Base-by-base conservation (phyloP, 2,888 invertebrate species). In the Sepiola atlantica region DNA sequence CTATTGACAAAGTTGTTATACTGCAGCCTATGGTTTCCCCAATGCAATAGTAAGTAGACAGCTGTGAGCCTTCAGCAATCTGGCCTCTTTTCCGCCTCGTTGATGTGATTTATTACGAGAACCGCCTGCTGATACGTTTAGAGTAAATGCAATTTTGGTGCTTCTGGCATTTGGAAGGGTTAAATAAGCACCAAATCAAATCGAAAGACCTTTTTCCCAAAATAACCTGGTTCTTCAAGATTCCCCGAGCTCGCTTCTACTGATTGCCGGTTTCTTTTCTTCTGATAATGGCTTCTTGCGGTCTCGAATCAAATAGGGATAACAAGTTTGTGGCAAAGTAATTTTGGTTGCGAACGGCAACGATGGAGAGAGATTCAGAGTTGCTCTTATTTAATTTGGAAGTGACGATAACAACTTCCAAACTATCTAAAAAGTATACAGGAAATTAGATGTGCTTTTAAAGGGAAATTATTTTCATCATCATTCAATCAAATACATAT, bases 151-250 rank as follows among this genome's bases (percentile, higher is more conserved):
- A 77, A 77, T 77, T 77, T n/a, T 12, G 32, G 16, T 77, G 77
- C 77, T 77, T 77, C 77, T 77, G 77, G 77, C 77, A 77, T n/a
- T 77, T 32, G n/a, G 77, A 77, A 77, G 77, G 77, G 77, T 77
- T 77, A 77, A 77, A 32, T 77, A 77, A 77, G n/a, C 77, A 77
- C 77, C 77, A 77, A 77, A 77, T 77, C 77, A 77, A 77, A 77
- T 77, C 32, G n/a, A 32, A 45, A 32, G 77, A n/a, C 18, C n/a
- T 77, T 77, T 18, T 77, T 77, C 77, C 77, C 77, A 77, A 77
- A 77, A 77, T 77, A 77, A 77, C 77, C 77, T 28, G 28, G 28
- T 77, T 77, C 77, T 77, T 77, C 77, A 77, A 77, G n/a, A 77
- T 77, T 77, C 77, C 61, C n/a, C n/a, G 77, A 77, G 16, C 77